Evolutionary conservation across 2,113 vertebrate genomes (phyloP).

Genomic region (Chaetorhynchus papuensis): DNA sequence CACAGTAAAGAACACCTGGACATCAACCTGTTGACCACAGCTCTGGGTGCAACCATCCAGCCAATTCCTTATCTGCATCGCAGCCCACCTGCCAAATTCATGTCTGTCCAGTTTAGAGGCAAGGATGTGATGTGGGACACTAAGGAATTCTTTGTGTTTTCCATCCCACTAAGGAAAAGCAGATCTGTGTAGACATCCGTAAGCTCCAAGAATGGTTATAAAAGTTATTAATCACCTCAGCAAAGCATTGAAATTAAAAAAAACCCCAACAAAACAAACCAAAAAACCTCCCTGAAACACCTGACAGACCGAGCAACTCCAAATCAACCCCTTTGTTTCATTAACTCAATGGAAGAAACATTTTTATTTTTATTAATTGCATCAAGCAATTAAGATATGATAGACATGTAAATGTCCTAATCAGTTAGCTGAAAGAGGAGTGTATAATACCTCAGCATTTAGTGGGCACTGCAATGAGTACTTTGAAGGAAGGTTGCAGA

Average conservation of each 20-base stretch:
- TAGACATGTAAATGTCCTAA: background rate
- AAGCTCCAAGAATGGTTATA: background rate
- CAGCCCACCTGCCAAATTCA: background rate
- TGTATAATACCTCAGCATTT: background rate
- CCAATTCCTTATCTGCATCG: background rate
- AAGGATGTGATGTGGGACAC: background rate
- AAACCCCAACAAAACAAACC: fast-evolving
- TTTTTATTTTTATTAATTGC: no score
- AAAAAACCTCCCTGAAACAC: background rate
- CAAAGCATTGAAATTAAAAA: background rate
- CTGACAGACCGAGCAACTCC: background rate
- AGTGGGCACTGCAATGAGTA: background rate
- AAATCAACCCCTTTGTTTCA: background rate
- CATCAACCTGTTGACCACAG: background rate
- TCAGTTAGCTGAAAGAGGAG: background rate
- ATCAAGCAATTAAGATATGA: background rate
- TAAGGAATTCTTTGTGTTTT: background rate
- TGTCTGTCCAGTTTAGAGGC: background rate
- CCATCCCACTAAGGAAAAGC: background rate
- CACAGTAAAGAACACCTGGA: background rate
- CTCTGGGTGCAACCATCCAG: background rate
- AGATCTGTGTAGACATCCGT: background rate
- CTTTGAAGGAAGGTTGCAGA: background rate
- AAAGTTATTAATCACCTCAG: background rate
- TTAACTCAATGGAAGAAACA: background rate